phyloP scores from a whole-genome alignment of 64 coral and sea anemone genomes.

The Astreopora myriophthalma region DNA sequence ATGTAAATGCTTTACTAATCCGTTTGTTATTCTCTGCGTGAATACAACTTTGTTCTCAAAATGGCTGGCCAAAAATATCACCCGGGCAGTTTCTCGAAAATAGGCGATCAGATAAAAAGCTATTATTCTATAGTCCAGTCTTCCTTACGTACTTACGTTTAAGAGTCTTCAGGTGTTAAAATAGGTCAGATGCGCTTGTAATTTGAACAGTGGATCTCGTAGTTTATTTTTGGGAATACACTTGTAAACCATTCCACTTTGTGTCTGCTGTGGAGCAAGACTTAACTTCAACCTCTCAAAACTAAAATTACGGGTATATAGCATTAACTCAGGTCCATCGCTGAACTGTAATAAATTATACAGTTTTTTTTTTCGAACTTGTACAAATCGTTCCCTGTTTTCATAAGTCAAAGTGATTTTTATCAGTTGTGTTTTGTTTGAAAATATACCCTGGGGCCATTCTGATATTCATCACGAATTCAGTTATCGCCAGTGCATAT shows the following conservation, averaged over 20 bases:
- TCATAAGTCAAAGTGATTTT: background rate
- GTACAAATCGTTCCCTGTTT: no score
- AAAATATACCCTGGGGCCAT: background rate
- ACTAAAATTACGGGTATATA: slow-evolving; percentile 2
- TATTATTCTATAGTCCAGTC: background rate
- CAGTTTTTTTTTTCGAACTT: no score
- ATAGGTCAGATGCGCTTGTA: background rate
- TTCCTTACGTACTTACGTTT: no score
- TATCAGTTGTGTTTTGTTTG: background rate
- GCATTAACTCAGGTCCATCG: no score
- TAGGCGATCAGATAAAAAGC: background rate
- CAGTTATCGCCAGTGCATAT: background rate
- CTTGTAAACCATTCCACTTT: background rate
- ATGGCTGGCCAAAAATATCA: background rate
- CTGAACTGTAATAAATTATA: no score
- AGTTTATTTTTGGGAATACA: background rate
- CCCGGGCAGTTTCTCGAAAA: background rate
- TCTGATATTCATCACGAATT: background rate
- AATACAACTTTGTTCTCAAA: background rate
- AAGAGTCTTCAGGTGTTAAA: no score
- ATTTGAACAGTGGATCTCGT: background rate
- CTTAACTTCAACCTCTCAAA: background rate
- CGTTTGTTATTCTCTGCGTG: background rate
- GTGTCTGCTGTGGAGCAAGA: background rate
- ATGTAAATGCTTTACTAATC: background rate